Evolutionary conservation across 2,888 invertebrate species (phyloP).

Genomic region (Noctuana brunneofusca): DNA sequence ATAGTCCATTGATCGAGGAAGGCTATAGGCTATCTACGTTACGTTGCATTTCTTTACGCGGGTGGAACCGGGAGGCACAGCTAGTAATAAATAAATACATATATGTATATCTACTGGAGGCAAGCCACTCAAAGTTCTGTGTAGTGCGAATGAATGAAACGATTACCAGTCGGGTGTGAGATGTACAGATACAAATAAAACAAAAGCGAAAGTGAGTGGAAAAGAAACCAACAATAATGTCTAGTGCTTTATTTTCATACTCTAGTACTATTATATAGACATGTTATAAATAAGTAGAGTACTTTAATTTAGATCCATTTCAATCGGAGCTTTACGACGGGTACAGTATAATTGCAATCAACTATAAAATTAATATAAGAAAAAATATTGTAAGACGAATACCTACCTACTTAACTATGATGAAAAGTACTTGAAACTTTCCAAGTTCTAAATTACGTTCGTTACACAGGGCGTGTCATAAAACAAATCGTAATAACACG

Average conservation of each 20-base stretch:
- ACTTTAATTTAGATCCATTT: background rate
- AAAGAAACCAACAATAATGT: conserved; percentile 21
- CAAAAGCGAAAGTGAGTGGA: conserved; percentile 34
- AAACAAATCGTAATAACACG: conserved; percentile 53
- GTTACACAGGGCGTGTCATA: conserved; percentile 31
- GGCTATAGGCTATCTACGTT: too few species aligned
- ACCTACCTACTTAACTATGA: too few species aligned
- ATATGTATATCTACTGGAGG: too few species aligned
- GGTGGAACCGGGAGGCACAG: too few species aligned
- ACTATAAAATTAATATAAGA: too few species aligned
- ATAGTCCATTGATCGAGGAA: too few species aligned
- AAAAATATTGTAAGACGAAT: too few species aligned
- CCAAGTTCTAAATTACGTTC: too few species aligned
- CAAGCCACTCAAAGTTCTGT: background rate
- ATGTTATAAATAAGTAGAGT: background rate
- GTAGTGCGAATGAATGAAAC: conserved; percentile 25
- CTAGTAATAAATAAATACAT: too few species aligned
- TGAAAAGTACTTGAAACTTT: conserved; percentile 34
- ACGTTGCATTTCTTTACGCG: too few species aligned
- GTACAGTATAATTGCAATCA: too few species aligned
- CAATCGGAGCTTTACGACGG: too few species aligned
- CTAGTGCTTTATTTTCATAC: conserved; percentile 25
- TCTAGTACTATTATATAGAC: background rate
- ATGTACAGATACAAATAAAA: conserved; percentile 28
- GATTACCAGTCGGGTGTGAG: conserved; percentile 28